Conservation (phyloP, 2,113 vertebrate genomes). For the Osmerus eperlanus region DNA sequence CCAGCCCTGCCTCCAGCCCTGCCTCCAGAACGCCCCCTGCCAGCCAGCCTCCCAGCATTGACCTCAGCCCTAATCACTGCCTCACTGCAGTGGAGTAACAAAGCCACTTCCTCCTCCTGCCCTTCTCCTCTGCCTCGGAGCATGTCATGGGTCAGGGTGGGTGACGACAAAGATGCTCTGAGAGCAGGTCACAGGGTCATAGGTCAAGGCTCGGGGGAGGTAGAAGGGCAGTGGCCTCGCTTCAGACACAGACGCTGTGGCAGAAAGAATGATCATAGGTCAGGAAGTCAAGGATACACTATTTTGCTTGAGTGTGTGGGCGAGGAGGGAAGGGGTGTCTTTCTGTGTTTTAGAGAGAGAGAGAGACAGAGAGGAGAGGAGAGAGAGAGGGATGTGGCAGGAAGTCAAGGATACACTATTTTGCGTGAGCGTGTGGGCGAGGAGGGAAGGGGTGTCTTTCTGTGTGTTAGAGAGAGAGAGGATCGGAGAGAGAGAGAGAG, state of each 20-base stretch:
- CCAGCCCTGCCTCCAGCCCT: background rate
- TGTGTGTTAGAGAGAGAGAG: no score
- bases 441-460: no score
- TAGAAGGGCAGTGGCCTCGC: background rate
- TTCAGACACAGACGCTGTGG: background rate
- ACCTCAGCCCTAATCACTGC: background rate
- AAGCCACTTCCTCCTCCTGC: no score
- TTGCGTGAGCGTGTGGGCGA: background rate
- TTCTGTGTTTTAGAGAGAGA: conserved; percentile 18
- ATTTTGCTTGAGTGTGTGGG: background rate
- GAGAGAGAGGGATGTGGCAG: no score
- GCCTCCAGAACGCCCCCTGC: background rate
- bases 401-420: no score
- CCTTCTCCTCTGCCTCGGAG: no score
- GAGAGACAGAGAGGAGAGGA: background rate
- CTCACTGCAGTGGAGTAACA: no score
- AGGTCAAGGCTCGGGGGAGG: background rate
- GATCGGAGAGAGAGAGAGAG: no score
- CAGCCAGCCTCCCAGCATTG: no score
- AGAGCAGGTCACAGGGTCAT: background rate
- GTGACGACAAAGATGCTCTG: background rate
- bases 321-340: background rate
- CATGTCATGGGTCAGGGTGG: no score
- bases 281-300: background rate
- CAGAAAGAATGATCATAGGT: background rate